Evolutionary conservation across 1,140 invertebrate species (phyloP), one percentile per base, ranked within the genome.

Genomic region (Pygmarrhopalites habei): DNA sequence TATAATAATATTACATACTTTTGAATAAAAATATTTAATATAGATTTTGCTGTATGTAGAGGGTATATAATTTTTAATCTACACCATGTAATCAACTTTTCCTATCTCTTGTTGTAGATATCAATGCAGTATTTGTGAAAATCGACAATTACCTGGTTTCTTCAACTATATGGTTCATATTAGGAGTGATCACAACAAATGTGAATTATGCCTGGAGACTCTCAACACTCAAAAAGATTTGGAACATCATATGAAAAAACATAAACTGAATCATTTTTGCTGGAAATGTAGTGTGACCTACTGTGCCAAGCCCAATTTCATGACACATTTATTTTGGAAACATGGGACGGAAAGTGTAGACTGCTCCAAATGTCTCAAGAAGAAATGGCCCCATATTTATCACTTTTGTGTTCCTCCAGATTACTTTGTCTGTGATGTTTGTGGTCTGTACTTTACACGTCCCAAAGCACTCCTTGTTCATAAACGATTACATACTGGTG

Each of bases 311-410:
- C 85, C 85, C 41, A 88, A 90, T 71, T 90, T 91, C 53, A 89
- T 85, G 35, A 89, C 88, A 72, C 89, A 92, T 79, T 76, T 91
- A 41, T 90, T 90, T 73, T 92, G 89, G 89, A 92, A 92, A 74
- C 89, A 92, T 74, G 88, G 88, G 15, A 91, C 88, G 3, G 88
- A 91, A 73, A 90, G 88, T 77, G 84, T 88, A 1, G 75, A 85
- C 3, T 92, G 89, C 74, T 89, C 89, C 74, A 84, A 82, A 72
- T 92, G 89, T 76, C 73, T 90, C 3, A 86, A 90, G 67, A 91
- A 91, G 72, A 90, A 90, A 69, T 92, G 89, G 89, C 87, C 87
- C 0, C 88, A 91, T 75, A 85, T 90, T 12, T 92, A 91, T 77
- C 89, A 92, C 72, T 92, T 91, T 73, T 92, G 89, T 73, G 82